These are phyloP conservation scores for Hyperopisus bebe DNA, from an alignment of 2,113 vertebrate genomes.

Conservation along the genomic window DNA sequence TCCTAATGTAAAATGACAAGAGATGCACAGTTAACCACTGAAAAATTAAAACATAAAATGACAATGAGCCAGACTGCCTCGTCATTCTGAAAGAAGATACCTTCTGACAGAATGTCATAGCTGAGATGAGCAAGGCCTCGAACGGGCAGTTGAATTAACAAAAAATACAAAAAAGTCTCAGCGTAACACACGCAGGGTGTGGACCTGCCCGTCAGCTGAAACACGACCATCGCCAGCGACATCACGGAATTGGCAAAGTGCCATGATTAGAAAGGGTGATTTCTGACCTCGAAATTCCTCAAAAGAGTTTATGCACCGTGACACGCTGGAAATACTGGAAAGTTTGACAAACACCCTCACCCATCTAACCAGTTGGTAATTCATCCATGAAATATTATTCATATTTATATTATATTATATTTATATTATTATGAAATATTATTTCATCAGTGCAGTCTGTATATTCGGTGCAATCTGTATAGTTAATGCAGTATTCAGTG, in stretches of 20 bases:
- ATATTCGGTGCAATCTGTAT: too few species aligned
- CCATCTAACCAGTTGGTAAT: not conserved
- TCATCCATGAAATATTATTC: not conserved
- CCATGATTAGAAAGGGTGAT: not conserved
- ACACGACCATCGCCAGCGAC: not conserved
- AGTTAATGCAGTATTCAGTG: too few species aligned
- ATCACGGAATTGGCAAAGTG: not conserved
- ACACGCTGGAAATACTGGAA: not conserved
- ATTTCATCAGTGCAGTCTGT: too few species aligned
- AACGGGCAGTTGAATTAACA: not conserved
- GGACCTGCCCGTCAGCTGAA: not conserved
- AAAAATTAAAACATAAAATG: constrained; percentile 42
- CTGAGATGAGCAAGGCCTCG: not conserved
- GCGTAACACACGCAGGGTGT: not conserved
- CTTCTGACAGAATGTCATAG: not conserved
- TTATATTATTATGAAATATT: too few species aligned
- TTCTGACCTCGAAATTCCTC: not conserved
- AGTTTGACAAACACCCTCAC: not conserved
- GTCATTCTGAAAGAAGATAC: not conserved
- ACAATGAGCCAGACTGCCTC: constrained; percentile 42
- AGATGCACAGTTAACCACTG: constrained; percentile 49
- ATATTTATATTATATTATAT: too few species aligned
- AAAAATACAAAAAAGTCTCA: not conserved
- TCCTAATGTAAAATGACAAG: constrained; percentile 65
- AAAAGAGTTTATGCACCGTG: not conserved